Percentiles rank a stretch among this genome's conserved stretches.
phyloP scores from a whole-genome alignment of 2,113 vertebrate genomes.

The Oceanites oceanicus region DNA sequence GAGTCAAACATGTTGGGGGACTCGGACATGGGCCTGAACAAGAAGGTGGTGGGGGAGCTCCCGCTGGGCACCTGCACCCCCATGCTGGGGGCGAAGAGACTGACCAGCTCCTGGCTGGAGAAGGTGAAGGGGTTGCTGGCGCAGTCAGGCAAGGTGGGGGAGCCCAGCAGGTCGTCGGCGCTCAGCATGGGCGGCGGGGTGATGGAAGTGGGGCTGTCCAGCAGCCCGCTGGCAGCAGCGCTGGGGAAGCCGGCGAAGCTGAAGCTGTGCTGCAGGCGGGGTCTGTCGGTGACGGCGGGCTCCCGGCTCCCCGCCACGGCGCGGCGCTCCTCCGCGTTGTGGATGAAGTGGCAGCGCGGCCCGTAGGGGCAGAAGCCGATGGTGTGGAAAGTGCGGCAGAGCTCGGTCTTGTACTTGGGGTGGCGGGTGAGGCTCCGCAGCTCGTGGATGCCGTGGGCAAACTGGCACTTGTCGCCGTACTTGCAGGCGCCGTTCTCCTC shows the following conservation, averaged over 20 bases:
- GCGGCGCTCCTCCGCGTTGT: slow-evolving; percentile 94
- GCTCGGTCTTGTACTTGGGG: slow-evolving; percentile 99
- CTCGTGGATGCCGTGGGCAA: slow-evolving; percentile 96
- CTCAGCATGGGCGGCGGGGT: slow-evolving; percentile 94
- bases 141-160: slow-evolving; percentile 84
- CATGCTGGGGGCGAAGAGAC: slow-evolving; percentile 90
- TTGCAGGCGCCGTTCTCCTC: slow-evolving; percentile 98
- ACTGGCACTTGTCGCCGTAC: slow-evolving; percentile 99
- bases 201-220: slow-evolving; percentile 97
- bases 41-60: slow-evolving; percentile 86
- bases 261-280: slow-evolving; percentile 98
- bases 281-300: slow-evolving; percentile 84
- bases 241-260: slow-evolving; percentile 94
- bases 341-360: slow-evolving; percentile 98
- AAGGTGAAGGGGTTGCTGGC: slow-evolving; percentile 97
- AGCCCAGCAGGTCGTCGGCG: slow-evolving; percentile 84
- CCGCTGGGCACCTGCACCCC: slow-evolving; percentile 78
- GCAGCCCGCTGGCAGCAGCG: slow-evolving; percentile 82
- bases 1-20: slow-evolving; percentile 92
- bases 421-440: slow-evolving; percentile 95
- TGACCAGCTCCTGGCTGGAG: slow-evolving; percentile 98
- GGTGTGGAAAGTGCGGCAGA: slow-evolving; percentile 99
- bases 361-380: slow-evolving; percentile 97
- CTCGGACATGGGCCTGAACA: slow-evolving; percentile 92
- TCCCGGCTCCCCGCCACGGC: slow-evolving; percentile 82